Conservation (phyloP, 2,113 vertebrate genomes). For the pig (Sus scrofa) region T2T-Sscrofa CM000820.6:38254001-38254500, state of each 20-base stretch:
- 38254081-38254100: not conserved
- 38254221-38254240: too few relatives aligned
- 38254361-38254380: not conserved
- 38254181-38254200: too few relatives aligned
- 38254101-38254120: not conserved
- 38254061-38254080: not conserved
- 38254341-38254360: not conserved
- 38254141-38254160: too few relatives aligned
- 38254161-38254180: not conserved
- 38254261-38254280: too few relatives aligned
- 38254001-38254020: not conserved
- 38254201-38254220: too few relatives aligned
- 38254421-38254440: not conserved
- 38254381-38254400: not conserved
- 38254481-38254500: too few relatives aligned
- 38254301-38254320: too few relatives aligned
- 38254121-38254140: not conserved
- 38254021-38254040: not conserved
- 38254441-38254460: not conserved
- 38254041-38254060: not conserved
- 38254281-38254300: too few relatives aligned
- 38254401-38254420: not conserved
- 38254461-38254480: not conserved
- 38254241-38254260: too few relatives aligned
- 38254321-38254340: too few relatives aligned